These are phyloP conservation scores for Papilio xuthus DNA, from an alignment of 1,140 invertebrate genomes.

Conservation along the genomic window DNA sequence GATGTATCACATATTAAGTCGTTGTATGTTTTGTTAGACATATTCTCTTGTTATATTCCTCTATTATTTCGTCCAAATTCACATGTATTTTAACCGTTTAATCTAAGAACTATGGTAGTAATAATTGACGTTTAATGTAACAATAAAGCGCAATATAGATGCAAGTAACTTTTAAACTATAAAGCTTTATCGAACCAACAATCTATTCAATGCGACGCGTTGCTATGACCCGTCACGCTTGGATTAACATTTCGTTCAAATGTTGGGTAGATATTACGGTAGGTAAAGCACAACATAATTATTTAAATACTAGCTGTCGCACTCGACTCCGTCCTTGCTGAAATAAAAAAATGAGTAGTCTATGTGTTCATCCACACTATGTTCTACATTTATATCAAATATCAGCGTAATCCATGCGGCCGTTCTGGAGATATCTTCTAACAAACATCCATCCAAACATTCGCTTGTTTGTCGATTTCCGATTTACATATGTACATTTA, in stretches of 20 bases:
- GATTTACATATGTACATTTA: too few species aligned
- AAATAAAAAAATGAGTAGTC: too few species aligned
- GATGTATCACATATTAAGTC: constrained; percentile 85
- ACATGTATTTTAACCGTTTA: too few species aligned
- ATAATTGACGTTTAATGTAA: not conserved
- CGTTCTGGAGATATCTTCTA: too few species aligned
- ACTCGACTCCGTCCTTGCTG: too few species aligned
- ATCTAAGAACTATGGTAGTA: not conserved
- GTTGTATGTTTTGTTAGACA: constrained; percentile 89
- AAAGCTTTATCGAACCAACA: constrained; percentile 64
- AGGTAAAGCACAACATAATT: not conserved
- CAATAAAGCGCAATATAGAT: not conserved
- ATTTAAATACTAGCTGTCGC: not conserved
- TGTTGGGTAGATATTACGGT: constrained; percentile 39
- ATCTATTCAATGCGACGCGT: constrained; percentile 45
- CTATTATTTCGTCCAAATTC: too few species aligned
- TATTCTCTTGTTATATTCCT: constrained; percentile 54
- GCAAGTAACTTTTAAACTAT: constrained; percentile 47
- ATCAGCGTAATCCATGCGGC: too few species aligned
- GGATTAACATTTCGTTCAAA: constrained; percentile 54
- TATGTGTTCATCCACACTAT: too few species aligned
- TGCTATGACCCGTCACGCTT: constrained; percentile 65
- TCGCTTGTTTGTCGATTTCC: too few species aligned
- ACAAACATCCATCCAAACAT: too few species aligned
- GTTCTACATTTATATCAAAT: too few species aligned